Conservation (phyloP, 2,113 vertebrate genomes). For the Melozone crissalis region DNA sequence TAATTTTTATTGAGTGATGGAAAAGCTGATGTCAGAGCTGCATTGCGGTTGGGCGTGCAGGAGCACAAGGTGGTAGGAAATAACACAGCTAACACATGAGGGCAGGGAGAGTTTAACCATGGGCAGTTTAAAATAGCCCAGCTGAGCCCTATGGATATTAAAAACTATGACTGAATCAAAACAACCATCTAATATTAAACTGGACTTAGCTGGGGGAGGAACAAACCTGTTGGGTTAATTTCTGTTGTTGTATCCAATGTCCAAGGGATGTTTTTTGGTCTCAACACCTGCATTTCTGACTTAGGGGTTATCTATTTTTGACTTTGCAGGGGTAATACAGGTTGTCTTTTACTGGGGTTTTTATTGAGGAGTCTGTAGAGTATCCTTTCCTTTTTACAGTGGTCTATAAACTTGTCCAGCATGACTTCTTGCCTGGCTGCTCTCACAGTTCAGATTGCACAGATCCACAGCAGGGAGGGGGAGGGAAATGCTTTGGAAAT, state of each 20-base stretch:
- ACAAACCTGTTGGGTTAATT: neutral
- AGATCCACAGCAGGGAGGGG: neutral
- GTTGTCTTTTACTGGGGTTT: neutral
- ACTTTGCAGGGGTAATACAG: neutral
- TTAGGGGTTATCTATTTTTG: neutral
- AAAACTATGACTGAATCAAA: conserved; percentile 65
- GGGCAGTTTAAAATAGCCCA: conserved; percentile 57
- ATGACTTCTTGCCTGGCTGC: neutral
- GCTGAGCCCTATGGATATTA: conserved; percentile 61
- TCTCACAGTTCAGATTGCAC: conserved; percentile 1
- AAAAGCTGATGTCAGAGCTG: conserved; percentile 62
- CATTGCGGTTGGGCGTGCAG: neutral
- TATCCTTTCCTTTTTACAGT: neutral
- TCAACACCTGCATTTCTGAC: neutral
- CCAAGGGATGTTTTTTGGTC: neutral
- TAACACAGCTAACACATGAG: conserved; percentile 30
- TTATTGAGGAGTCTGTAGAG: neutral
- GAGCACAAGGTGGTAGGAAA: conserved; percentile 45
- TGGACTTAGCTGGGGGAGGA: conserved; percentile 1
- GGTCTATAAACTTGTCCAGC: neutral
- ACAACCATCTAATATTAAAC: conserved; percentile 40
- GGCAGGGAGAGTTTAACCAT: conserved; percentile 46
- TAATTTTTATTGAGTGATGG: conserved; percentile 57
- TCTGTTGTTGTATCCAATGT: neutral
- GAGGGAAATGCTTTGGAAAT: neutral